Percentiles rank a stretch among this genome's conserved stretches.
These are phyloP conservation scores for Hippoglossus stenolepis DNA, from an alignment of 2,113 vertebrate species.

Conservation along the genomic window DNA sequence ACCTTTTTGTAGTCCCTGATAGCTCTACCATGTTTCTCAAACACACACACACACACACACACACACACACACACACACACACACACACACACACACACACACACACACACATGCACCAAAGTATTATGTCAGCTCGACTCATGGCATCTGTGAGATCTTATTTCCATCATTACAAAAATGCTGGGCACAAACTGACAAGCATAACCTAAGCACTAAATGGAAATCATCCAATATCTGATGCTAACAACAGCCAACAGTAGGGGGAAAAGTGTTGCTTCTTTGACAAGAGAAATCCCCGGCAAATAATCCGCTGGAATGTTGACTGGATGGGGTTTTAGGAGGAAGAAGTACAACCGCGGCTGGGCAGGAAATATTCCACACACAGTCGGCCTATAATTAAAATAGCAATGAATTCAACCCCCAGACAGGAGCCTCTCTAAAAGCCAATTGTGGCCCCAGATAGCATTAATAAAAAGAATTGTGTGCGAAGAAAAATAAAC, in stretches of 20 bases:
- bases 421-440: slow-evolving; percentile 69
- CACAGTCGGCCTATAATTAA: slow-evolving; percentile 70
- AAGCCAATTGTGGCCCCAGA: slow-evolving; percentile 66
- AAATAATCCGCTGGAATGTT: slow-evolving; percentile 77
- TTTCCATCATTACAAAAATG: slow-evolving; percentile 82
- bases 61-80: slow-evolving; percentile 26
- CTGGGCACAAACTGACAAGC: slow-evolving; percentile 83
- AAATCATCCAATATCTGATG: slow-evolving; percentile 84
- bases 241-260: slow-evolving; percentile 80
- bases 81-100: slow-evolving; percentile 24
- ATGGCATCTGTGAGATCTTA: slow-evolving; percentile 83
- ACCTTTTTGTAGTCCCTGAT: slow-evolving; percentile 17
- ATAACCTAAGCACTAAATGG: slow-evolving; percentile 85
- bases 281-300: slow-evolving; percentile 78
- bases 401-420: slow-evolving; percentile 70
- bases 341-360: slow-evolving; percentile 51
- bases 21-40: slow-evolving; percentile 9
- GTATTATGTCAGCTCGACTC: slow-evolving; percentile 80
- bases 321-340: slow-evolving; percentile 70
- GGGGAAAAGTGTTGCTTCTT: slow-evolving; percentile 73
- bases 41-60: slow-evolving; percentile 26
- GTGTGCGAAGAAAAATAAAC: slow-evolving; percentile 67
- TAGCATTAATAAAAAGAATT: slow-evolving; percentile 56
- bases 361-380: slow-evolving; percentile 52
- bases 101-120: slow-evolving; percentile 62